Conservation (phyloP, 2,113 vertebrate genomes). For the Solenodon paradoxus region DNA sequence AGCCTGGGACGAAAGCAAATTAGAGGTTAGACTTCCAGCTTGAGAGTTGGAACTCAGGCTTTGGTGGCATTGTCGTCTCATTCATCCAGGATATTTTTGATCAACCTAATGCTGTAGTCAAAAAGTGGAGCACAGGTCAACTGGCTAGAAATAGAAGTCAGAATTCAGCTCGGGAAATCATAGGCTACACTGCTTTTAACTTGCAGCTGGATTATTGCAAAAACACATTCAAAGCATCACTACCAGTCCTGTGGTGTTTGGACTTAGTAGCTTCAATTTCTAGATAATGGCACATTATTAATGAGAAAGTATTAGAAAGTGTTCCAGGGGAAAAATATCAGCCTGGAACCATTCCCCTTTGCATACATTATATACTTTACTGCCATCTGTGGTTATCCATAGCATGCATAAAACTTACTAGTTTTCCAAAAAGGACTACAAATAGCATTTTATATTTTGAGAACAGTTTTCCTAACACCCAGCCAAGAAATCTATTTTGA, state of each 20-base stretch:
- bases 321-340: conserved; percentile 68
- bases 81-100: conserved; percentile 60
- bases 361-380: conserved; percentile 61
- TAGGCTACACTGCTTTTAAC: conserved; percentile 38
- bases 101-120: neutral
- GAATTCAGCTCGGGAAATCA: conserved; percentile 39
- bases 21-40: conserved; percentile 70
- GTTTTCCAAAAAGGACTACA: conserved; percentile 2
- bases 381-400: conserved; percentile 68
- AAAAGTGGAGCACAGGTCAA: conserved; percentile 57
- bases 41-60: conserved; percentile 37
- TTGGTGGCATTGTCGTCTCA: neutral
- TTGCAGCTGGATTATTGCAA: conserved; percentile 58
- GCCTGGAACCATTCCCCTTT: conserved; percentile 56
- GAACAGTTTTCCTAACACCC: neutral
- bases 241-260: conserved; percentile 37
- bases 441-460: conserved; percentile 10
- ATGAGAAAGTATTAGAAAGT: conserved; percentile 67
- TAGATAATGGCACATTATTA: conserved; percentile 76
- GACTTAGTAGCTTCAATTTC: conserved; percentile 68
- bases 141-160: conserved; percentile 50
- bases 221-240: conserved; percentile 51
- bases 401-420: conserved; percentile 38
- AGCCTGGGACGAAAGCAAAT: conserved; percentile 76
- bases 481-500: conserved; percentile 47